Evolutionary conservation across 2,888 invertebrate genomes (phyloP), one percentile per base, ranked within the genome.

Genomic region (Ochropleura leucogaster): DNA sequence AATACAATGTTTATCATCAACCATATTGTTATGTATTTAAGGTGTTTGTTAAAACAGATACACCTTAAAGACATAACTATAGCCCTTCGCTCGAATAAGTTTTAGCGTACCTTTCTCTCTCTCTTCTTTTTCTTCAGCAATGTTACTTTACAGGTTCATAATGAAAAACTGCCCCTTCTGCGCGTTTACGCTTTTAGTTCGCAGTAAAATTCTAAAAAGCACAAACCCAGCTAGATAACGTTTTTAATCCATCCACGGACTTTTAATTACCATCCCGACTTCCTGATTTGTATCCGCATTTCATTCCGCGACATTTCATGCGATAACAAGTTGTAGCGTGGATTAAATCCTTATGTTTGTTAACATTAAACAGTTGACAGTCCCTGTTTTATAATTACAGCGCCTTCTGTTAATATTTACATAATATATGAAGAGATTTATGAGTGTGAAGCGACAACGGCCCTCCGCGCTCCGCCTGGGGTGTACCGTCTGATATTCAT

Each of bases 341-440:
- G 72, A 77, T 84, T 84, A 82, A 73, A 86, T 70, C 78, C 76
- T 82, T 77, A 83, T 75, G 70, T 71, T 79, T 79, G 77, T 82
- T 76, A 84, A 69, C 68, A 82, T 79, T 77, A 74, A 85, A 78
- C 82, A 67, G 76, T 79, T 82, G 82, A 73, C 85, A 75, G 77
- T 71, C 71, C 74, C 67, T 76, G 72, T 77, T 82, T 79, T 82
- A 71, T 84, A 86, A 86, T 86, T 84, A 85, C 73, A 74, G 64
- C 49, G 73, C 75, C 82, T 72, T 82, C 74, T 79, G 79, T 68
- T 79, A 74, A 75, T 86, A 84, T 85, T 85, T 79, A 72, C 86
- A 68, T 82, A 79, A 79, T 79, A 74, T 75, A 77, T 77, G 73
- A 77, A 75, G 84, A 82, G 79, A 86, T 85, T 86, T 84, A 85